These are phyloP conservation scores for Amblyteles armatorius DNA, from an alignment of 2,888 invertebrate genomes.

Conservation along the genomic window DNA sequence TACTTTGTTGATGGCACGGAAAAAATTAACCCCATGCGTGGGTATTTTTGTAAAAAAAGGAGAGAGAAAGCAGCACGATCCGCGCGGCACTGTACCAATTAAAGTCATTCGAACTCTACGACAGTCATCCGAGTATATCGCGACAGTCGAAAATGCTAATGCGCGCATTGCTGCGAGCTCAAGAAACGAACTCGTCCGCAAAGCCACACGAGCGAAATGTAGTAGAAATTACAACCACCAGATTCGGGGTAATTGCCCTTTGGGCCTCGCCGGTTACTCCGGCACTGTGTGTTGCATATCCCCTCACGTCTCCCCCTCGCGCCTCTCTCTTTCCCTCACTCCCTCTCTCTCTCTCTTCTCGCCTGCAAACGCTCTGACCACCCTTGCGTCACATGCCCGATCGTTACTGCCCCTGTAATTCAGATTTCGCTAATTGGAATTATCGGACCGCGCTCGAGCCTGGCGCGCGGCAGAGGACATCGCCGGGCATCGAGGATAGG, in stretches of 20 bases:
- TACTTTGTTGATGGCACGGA: no score
- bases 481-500: not conserved
- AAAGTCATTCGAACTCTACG: not conserved
- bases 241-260: constrained; percentile 68
- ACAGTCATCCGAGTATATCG: not conserved
- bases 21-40: no score
- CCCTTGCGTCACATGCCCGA: constrained; percentile 65
- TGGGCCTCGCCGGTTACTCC: constrained; percentile 53
- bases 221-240: constrained; percentile 67
- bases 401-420: constrained; percentile 70
- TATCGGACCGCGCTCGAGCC: constrained; percentile 74
- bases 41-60: not conserved
- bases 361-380: constrained; percentile 41
- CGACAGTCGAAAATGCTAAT: not conserved
- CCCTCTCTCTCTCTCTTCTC: not conserved
- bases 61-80: not conserved
- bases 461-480: constrained; percentile 12
- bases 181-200: constrained; percentile 5
- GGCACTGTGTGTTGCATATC: constrained; percentile 19
- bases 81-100: not conserved
- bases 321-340: not conserved
- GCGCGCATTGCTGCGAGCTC: not conserved
- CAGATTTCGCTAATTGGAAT: constrained; percentile 80
- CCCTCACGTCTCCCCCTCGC: constrained; percentile 13
- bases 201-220: constrained; percentile 56